These are phyloP conservation scores for Dynastes tityus DNA, from an alignment of 2,888 invertebrate genomes.

Conservation along the genomic window DNA sequence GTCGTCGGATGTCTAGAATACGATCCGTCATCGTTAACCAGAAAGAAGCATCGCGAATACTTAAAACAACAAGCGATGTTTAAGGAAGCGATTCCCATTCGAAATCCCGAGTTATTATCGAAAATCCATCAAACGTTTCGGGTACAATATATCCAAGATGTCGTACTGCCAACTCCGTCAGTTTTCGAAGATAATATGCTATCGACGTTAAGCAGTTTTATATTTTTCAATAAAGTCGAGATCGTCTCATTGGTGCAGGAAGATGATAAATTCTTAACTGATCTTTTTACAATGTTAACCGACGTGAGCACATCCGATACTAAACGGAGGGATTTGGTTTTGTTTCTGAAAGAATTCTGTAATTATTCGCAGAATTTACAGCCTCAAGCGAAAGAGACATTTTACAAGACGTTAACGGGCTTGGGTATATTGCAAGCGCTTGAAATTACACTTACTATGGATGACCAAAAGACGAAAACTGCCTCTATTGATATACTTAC, in stretches of 20 bases:
- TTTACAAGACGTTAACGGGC: conserved; percentile 94
- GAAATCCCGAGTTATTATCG: conserved; percentile 93
- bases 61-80: conserved; percentile 93
- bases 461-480: conserved; percentile 94
- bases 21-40: conserved; percentile 89
- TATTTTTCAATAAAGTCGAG: conserved; percentile 99
- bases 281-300: conserved; percentile 94
- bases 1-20: conserved; percentile 99
- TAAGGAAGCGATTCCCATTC: conserved; percentile 95
- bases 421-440: conserved; percentile 91
- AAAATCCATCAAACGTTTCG: conserved; percentile 99
- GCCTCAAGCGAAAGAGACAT: conserved; percentile 96
- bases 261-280: conserved; percentile 96
- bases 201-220: conserved; percentile 97
- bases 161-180: conserved; percentile 98
- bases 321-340: conserved; percentile 93
- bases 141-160: conserved; percentile 99
- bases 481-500: conserved; percentile 98
- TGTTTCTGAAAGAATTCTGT: conserved; percentile 99
- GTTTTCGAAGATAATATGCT: conserved; percentile 99
- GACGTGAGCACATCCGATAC: conserved; percentile 89
- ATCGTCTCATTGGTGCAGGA: conserved; percentile 98
- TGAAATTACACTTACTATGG: conserved; percentile 92
- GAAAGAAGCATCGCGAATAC: conserved; percentile 96
- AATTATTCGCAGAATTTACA: conserved; percentile 99